Conservation (phyloP, 2,113 vertebrate genomes). For the Vulpes vulpes region DNA sequence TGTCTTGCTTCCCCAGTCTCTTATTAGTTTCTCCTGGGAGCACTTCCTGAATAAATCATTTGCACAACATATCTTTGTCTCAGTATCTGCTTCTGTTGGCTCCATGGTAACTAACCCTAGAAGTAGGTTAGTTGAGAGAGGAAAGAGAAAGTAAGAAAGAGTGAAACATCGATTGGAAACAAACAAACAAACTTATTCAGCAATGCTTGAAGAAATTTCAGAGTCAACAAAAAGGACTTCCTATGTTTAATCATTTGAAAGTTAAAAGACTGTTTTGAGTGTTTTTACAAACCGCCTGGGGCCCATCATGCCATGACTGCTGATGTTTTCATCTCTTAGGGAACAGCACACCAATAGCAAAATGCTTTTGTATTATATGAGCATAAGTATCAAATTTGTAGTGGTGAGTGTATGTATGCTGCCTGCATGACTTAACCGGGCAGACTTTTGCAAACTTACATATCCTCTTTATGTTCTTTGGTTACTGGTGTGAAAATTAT, state of each 20-base stretch:
- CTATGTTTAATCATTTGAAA: constrained; percentile 36
- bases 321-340: background rate
- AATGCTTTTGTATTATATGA: background rate
- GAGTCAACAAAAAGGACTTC: constrained; percentile 26
- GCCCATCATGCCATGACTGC: background rate
- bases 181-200: background rate
- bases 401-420: background rate
- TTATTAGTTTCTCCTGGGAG: background rate
- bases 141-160: constrained; percentile 29
- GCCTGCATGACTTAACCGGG: background rate
- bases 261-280: constrained; percentile 1
- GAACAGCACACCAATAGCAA: background rate
- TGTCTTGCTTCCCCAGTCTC: background rate
- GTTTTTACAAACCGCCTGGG: background rate
- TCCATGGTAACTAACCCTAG: background rate
- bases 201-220: background rate
- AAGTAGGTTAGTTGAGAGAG: background rate
- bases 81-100: background rate
- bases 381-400: background rate
- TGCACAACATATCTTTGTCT: background rate
- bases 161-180: background rate
- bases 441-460: background rate
- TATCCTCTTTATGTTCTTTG: background rate
- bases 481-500: background rate
- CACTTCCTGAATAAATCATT: background rate